A percentile compares a stretch with the other conserved stretches of the same genome.
phyloP scores from a whole-genome alignment of 2,888 invertebrate species.

The Drosophila aldrichi region DNA sequence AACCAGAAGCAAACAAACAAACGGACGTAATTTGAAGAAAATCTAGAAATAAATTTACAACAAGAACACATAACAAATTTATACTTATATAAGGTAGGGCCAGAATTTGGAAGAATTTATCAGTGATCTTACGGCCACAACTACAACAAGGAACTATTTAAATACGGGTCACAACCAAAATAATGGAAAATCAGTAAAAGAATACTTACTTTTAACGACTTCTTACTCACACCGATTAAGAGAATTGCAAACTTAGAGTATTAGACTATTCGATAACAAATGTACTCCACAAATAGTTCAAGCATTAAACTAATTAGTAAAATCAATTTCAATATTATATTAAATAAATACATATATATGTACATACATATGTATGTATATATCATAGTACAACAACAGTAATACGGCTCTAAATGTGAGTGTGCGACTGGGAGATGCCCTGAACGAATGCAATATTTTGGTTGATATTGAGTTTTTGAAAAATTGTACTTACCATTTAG shows the following conservation, averaged over 20 bases:
- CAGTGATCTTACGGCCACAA: slow-evolving; percentile 23
- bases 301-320: slow-evolving; percentile 24
- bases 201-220: slow-evolving; percentile 9
- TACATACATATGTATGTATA: slow-evolving; percentile 1
- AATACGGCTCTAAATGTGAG: neutral
- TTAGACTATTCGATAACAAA: slow-evolving; percentile 30
- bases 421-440: neutral
- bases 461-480: neutral
- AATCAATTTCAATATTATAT: slow-evolving; percentile 20
- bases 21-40: slow-evolving; percentile 16
- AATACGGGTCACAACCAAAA: slow-evolving; percentile 69
- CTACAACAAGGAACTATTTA: slow-evolving; percentile 60
- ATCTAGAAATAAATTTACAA: slow-evolving; percentile 39
- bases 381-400: slow-evolving; percentile 27
- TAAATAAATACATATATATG: neutral
- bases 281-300: slow-evolving; percentile 29
- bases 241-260: slow-evolving; percentile 19
- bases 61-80: slow-evolving; percentile 23
- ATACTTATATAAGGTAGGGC: slow-evolving; percentile 33
- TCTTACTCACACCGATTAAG: slow-evolving; percentile 12
- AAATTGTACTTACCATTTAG: neutral
- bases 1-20: slow-evolving; percentile 15
- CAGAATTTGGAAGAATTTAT: slow-evolving; percentile 31
- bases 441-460: neutral
- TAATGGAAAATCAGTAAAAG: slow-evolving; percentile 9